These are phyloP conservation scores for Circaetus cinerascens DNA, from an alignment of 2,113 vertebrate genomes.

Conservation along the genomic window DNA sequence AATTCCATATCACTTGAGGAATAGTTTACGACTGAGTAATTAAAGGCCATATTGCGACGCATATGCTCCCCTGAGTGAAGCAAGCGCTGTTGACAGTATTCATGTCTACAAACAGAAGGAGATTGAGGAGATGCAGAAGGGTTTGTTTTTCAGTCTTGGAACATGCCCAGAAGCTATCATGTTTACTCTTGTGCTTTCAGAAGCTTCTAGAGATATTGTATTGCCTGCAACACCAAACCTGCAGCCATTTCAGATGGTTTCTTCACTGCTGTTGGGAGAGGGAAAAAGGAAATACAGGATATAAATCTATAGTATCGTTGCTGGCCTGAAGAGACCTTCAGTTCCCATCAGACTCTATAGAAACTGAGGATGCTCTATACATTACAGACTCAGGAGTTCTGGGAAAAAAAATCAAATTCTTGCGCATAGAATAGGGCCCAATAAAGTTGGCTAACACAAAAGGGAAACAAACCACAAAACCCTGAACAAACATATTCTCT, in stretches of 20 bases:
- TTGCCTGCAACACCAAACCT: not conserved
- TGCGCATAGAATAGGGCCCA: not conserved
- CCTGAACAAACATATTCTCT: not conserved
- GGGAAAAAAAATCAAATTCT: not conserved
- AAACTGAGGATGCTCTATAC: not conserved
- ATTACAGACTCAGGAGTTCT: not conserved
- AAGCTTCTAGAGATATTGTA: not conserved
- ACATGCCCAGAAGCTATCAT: not conserved
- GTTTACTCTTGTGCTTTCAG: not conserved
- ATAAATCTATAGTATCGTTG: not conserved
- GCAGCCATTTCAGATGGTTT: not conserved
- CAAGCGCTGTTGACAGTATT: conserved; percentile 12
- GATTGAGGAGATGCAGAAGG: conserved; percentile 7
- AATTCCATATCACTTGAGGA: not conserved
- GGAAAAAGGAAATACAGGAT: not conserved
- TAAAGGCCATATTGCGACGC: conserved; percentile 34
- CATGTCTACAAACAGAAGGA: conserved; percentile 38
- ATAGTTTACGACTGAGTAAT: not conserved
- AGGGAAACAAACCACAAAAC: not conserved
- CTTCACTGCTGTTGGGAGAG: not conserved
- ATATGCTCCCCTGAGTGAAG: conserved; percentile 26
- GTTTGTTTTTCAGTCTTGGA: not conserved
- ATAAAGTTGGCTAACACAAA: not conserved
- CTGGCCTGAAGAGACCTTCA: not conserved
- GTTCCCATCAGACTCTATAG: not conserved